Conservation (phyloP, 2,797 vertebrate genomes). For the Thamnophis elegans region DNA sequence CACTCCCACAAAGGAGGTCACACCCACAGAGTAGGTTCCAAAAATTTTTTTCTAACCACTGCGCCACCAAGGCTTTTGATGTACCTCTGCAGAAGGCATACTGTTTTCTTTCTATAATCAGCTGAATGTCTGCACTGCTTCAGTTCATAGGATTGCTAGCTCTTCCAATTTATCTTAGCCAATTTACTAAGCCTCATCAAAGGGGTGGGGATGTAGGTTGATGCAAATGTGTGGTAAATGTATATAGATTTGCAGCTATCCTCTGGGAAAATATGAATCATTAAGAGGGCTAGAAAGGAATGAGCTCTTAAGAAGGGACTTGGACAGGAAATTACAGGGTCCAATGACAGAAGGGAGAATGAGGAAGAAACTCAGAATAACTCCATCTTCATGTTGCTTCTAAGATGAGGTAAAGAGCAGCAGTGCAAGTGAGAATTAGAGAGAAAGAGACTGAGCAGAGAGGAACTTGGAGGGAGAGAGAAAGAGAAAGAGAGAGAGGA, state of each 20-base stretch:
- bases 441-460: conserved; percentile 34
- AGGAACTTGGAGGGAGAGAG: neutral
- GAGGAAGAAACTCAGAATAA: neutral
- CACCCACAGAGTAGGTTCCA: no score
- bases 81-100: neutral
- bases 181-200: neutral
- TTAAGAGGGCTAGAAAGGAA: neutral
- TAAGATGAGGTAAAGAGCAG: neutral
- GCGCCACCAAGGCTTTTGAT: neutral
- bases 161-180: neutral
- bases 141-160: neutral
- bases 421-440: neutral
- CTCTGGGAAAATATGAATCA: neutral
- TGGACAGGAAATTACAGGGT: neutral
- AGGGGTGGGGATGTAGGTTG: neutral
- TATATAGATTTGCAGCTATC: neutral
- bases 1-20: no score
- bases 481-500: neutral
- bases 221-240: neutral
- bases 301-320: neutral
- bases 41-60: neutral
- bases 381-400: neutral
- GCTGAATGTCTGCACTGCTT: neutral
- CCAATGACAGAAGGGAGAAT: neutral
- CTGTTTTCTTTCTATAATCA: neutral